Percentiles rank a stretch among this genome's conserved stretches.
These are phyloP conservation scores for Ganaspis brasiliensis DNA, from an alignment of 2,888 invertebrate species.

Conservation along the genomic window DNA sequence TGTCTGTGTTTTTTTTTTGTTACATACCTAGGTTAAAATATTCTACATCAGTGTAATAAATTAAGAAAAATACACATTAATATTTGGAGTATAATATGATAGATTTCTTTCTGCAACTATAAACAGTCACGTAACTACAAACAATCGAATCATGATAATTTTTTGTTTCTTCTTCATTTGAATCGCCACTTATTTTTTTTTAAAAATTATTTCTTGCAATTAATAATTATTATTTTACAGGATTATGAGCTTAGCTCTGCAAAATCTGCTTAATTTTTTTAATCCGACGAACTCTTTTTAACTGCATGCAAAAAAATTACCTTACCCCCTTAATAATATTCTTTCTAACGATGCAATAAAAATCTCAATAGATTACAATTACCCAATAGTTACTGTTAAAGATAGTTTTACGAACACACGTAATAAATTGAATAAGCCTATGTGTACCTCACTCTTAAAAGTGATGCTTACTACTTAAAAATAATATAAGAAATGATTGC, in stretches of 20 bases:
- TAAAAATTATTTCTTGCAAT: conserved; percentile 45
- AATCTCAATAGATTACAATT: conserved; percentile 56
- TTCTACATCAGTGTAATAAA: conserved; percentile 55
- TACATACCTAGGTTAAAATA: conserved; percentile 40
- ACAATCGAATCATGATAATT: conserved; percentile 20
- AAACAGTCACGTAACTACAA: conserved; percentile 43
- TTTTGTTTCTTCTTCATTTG: not conserved
- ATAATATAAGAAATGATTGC: conserved; percentile 34
- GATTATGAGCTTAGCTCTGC: conserved; percentile 61
- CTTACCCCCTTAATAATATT: conserved; percentile 54
- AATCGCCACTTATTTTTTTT: conserved; percentile 16
- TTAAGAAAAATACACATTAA: conserved; percentile 55
- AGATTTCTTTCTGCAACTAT: conserved; percentile 39
- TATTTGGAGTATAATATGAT: conserved; percentile 42
- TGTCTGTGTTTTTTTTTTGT: conserved; percentile 43
- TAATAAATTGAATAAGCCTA: conserved; percentile 50
- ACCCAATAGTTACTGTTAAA: conserved; percentile 47
- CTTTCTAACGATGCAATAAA: conserved; percentile 62
- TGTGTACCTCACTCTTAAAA: conserved; percentile 46
- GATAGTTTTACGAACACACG: conserved; percentile 57
- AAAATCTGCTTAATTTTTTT: conserved; percentile 63
- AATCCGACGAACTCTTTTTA: conserved; percentile 55
- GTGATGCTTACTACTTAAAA: conserved; percentile 28
- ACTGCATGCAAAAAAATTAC: conserved; percentile 64
- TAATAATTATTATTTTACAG: conserved; percentile 57